These are phyloP conservation scores for Bostrychus sinensis DNA, from an alignment of 2,113 vertebrate species.

Conservation along the genomic window DNA sequence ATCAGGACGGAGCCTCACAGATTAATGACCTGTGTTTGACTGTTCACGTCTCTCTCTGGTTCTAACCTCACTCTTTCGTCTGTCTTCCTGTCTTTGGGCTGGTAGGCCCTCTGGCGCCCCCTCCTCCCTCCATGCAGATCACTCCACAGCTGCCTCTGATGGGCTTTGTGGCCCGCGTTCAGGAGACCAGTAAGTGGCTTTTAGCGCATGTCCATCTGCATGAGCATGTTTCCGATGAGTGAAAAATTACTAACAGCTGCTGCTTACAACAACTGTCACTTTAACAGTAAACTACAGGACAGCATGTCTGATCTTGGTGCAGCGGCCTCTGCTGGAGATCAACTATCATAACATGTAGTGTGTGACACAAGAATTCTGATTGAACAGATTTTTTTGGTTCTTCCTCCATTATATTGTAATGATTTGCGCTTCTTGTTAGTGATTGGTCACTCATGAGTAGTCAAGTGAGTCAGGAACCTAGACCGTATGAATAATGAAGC, in stretches of 20 bases:
- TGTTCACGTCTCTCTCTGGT: background rate
- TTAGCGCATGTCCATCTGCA: conserved; percentile 62
- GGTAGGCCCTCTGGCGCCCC: conserved; percentile 92
- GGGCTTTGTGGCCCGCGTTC: conserved; percentile 99
- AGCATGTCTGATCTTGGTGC: background rate
- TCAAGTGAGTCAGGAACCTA: background rate
- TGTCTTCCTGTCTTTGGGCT: conserved; percentile 65
- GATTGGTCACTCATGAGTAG: background rate
- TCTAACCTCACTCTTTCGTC: conserved; percentile 19
- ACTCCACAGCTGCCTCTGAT: conserved; percentile 99
- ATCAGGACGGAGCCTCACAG: too few relatives aligned
- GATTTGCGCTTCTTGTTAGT: too few relatives aligned
- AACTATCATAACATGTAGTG: too few relatives aligned
- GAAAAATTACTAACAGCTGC: conserved; percentile 21
- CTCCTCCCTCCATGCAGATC: conserved; percentile 98
- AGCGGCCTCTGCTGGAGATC: background rate
- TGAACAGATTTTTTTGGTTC: background rate
- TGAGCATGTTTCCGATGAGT: conserved; percentile 12
- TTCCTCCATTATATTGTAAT: background rate
- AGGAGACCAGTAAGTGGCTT: conserved; percentile 98
- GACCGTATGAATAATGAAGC: background rate
- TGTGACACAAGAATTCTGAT: background rate
- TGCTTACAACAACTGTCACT: background rate
- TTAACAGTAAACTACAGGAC: background rate
- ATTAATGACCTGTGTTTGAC: background rate